Conservation (phyloP, 1,140 invertebrate genomes). For the Ditylenchus dipsaci region DNA sequence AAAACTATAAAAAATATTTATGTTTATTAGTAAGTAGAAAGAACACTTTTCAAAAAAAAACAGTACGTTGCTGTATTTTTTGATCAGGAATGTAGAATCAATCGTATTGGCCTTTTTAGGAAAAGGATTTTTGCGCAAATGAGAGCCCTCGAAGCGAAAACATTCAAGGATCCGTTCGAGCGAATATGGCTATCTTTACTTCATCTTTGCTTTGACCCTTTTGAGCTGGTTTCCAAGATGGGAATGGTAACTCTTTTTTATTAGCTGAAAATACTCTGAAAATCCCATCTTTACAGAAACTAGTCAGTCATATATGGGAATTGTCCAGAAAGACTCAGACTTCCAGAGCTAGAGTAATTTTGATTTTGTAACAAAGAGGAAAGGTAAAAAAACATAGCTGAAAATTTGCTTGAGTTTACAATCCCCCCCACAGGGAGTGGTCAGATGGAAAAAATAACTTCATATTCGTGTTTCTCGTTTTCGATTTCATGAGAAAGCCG, state of each 20-base stretch:
- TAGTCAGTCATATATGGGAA: slow-evolving; percentile 25
- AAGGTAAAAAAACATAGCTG: no score
- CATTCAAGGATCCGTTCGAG: slow-evolving; percentile 51
- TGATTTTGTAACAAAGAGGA: no score
- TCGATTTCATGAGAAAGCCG: no score
- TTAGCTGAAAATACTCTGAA: background rate
- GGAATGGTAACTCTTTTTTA: slow-evolving; percentile 18
- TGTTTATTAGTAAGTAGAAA: no score
- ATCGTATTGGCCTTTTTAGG: no score
- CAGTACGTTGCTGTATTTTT: no score
- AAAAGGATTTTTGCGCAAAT: slow-evolving; percentile 32
- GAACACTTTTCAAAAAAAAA: no score
- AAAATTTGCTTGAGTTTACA: no score
- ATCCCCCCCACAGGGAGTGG: no score
- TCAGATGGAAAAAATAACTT: background rate
- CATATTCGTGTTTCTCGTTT: no score
- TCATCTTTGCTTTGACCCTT: slow-evolving; percentile 46
- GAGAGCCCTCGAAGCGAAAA: slow-evolving; percentile 42
- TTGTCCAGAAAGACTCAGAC: slow-evolving; percentile 7
- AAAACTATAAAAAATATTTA: no score
- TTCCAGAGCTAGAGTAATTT: background rate
- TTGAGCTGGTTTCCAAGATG: slow-evolving; percentile 41
- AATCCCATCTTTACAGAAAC: slow-evolving; percentile 22
- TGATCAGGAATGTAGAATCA: no score
- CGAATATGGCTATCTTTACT: slow-evolving; percentile 54